phyloP scores from a whole-genome alignment of 1,140 invertebrate species.

The Caenorhabditis latens region DNA sequence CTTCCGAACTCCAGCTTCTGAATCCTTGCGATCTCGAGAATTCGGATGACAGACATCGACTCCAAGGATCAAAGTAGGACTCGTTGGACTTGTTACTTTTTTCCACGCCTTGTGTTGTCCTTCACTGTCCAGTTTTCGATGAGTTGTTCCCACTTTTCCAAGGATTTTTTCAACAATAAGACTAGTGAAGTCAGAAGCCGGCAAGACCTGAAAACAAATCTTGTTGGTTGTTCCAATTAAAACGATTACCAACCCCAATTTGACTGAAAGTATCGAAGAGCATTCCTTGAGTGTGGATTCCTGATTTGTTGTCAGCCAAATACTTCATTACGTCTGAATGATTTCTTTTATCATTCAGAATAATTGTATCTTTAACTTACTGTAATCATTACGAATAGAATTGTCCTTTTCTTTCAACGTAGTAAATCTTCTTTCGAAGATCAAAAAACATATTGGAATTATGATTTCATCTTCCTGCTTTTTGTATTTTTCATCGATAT shows the following conservation, averaged over 20 bases:
- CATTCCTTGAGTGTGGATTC: no score
- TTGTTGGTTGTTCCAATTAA: not conserved
- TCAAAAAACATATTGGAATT: not conserved
- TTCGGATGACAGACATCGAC: conserved; percentile 54
- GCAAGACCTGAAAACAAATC: no score
- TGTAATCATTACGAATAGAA: not conserved
- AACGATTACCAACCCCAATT: not conserved
- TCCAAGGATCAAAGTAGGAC: conserved; percentile 33
- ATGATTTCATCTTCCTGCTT: not conserved
- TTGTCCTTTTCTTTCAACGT: not conserved
- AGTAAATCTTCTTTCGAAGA: not conserved
- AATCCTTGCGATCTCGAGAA: not conserved
- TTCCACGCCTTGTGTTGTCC: conserved; percentile 37
- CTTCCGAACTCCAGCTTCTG: not conserved
- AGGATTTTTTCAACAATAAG: conserved; percentile 36
- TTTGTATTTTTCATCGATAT: not conserved
- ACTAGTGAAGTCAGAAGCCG: not conserved
- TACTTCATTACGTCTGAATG: not conserved
- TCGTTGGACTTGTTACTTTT: not conserved
- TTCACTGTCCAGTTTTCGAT: not conserved
- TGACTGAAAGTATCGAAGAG: no score
- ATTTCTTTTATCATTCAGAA: no score
- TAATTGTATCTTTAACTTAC: not conserved
- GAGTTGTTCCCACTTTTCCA: conserved; percentile 52
- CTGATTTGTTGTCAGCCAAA: not conserved